Conservation (phyloP, 2,888 invertebrate species). For the Pammene fasciana region DNA sequence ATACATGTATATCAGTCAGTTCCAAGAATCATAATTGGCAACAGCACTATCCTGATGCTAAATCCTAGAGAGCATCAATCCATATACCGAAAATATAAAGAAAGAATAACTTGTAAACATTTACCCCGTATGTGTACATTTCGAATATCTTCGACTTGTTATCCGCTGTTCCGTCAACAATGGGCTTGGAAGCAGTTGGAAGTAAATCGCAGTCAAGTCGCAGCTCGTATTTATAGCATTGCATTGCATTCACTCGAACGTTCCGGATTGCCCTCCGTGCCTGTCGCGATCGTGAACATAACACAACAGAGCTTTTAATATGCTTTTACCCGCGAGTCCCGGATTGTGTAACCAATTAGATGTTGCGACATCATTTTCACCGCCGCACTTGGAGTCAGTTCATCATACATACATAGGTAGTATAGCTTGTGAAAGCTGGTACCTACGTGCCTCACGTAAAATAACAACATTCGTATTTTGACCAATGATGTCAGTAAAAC, state of each 20-base stretch:
- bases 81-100: not conserved
- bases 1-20: no score
- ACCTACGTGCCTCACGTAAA: no score
- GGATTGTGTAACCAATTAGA: slow-evolving; percentile 21
- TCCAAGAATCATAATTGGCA: no score
- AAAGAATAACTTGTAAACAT: slow-evolving; percentile 12
- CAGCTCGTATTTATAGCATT: slow-evolving; percentile 70
- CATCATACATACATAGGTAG: no score
- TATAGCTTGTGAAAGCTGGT: no score
- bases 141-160: slow-evolving; percentile 44
- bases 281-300: slow-evolving; percentile 26
- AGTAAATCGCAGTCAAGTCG: slow-evolving; percentile 55
- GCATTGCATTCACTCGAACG: slow-evolving; percentile 69
- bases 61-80: no score
- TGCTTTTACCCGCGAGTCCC: not conserved
- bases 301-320: slow-evolving; percentile 21
- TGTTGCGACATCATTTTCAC: not conserved
- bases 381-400: not conserved
- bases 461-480: no score
- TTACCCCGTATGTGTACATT: slow-evolving; percentile 66
- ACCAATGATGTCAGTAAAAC: no score
- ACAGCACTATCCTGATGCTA: no score
- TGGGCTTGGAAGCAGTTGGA: slow-evolving; percentile 57
- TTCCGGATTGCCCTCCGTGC: slow-evolving; percentile 52
- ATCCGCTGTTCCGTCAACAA: slow-evolving; percentile 54